These are phyloP conservation scores for Hippocampus kuda DNA, from an alignment of 2,797 vertebrate species.

Conservation along the genomic window DNA sequence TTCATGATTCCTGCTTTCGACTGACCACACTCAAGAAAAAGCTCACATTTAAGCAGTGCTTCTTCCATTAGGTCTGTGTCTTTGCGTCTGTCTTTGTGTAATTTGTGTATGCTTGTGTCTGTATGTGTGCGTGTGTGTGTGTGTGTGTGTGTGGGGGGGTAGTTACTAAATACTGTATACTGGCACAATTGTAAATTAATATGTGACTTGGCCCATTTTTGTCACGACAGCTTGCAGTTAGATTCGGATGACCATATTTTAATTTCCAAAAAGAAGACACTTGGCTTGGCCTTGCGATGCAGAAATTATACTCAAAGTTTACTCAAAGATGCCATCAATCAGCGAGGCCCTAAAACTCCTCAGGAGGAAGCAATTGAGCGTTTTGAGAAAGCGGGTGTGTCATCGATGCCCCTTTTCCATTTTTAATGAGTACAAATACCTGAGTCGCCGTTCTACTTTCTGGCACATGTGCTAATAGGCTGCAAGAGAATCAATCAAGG, in stretches of 20 bases:
- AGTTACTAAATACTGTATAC: not conserved
- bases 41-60: not conserved
- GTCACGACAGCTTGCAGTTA: too few species aligned
- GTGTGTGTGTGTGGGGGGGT: not conserved
- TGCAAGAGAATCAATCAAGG: not conserved
- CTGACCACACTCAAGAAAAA: not conserved
- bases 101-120: not conserved
- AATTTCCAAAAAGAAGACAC: too few species aligned
- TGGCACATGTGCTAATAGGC: not conserved
- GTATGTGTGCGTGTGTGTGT: not conserved
- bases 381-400: not conserved
- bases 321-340: not conserved
- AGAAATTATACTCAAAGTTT: too few species aligned
- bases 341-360: not conserved
- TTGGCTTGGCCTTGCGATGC: too few species aligned
- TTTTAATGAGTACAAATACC: slow-evolving; percentile 17
- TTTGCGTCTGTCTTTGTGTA: not conserved
- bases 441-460: not conserved
- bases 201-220: too few species aligned
- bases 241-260: too few species aligned
- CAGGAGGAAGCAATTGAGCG: not conserved
- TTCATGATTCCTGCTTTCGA: not conserved
- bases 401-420: slow-evolving; percentile 12
- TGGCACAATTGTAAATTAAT: too few species aligned
- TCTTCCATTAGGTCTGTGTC: not conserved